These are phyloP conservation scores for Gryllus bimaculatus DNA, from an alignment of 1,140 invertebrate genomes.

Conservation along the genomic window DNA sequence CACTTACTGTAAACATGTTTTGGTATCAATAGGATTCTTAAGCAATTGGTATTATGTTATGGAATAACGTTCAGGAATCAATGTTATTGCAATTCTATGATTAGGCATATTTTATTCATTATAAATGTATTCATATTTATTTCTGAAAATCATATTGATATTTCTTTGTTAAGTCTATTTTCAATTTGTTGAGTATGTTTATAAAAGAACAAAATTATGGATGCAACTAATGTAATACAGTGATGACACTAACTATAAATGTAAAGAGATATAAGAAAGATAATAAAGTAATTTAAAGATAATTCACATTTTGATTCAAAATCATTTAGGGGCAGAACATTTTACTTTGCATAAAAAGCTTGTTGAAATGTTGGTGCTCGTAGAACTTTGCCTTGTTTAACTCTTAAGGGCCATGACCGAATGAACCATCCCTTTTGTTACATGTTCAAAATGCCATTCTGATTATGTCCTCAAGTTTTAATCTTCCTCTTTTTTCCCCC, in stretches of 20 bases:
- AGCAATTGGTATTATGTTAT: background rate
- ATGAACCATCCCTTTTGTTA: no score
- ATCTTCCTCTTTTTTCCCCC: no score
- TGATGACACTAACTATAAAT: conserved; percentile 5
- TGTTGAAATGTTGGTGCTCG: no score
- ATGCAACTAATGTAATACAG: background rate
- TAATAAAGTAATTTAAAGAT: conserved; percentile 2
- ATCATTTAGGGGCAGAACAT: no score
- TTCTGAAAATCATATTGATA: background rate
- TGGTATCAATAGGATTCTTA: background rate
- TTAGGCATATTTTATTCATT: background rate
- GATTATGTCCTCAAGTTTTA: no score
- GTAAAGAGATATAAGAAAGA: background rate
- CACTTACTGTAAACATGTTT: background rate
- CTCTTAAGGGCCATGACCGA: no score
- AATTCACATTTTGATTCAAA: background rate
- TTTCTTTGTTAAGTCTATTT: conserved; percentile 6
- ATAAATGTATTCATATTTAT: background rate
- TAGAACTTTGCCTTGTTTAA: no score
- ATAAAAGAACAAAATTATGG: background rate
- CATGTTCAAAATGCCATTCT: no score
- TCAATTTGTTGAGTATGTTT: conserved; percentile 2
- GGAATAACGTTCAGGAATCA: background rate
- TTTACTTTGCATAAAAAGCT: no score
- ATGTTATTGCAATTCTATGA: background rate